Evolutionary conservation across 2,888 invertebrate genomes (phyloP).

Genomic region (Ormyrus labotus): DNA sequence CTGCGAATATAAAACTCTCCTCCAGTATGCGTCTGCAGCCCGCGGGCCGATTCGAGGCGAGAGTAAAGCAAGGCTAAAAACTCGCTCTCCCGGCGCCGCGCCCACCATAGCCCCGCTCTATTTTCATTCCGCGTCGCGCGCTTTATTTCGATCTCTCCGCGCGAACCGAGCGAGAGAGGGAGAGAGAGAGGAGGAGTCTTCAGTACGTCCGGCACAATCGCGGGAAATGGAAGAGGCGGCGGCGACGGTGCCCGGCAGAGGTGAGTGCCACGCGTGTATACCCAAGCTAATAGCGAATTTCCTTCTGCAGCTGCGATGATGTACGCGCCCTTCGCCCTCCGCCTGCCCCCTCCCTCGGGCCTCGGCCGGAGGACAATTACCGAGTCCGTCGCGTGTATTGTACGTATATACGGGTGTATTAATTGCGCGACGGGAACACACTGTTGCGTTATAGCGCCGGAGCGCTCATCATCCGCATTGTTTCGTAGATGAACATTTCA

Average conservation of each 20-base stretch:
- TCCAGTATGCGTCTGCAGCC: too few relatives aligned
- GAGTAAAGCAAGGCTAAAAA: not conserved
- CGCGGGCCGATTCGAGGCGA: not conserved
- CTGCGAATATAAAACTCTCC: too few relatives aligned
- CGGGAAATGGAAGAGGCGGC: slow-evolving; percentile 41
- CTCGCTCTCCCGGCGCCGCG: not conserved
- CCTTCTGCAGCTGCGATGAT: slow-evolving; percentile 15
- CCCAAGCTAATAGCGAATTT: slow-evolving; percentile 26
- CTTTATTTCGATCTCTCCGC: not conserved
- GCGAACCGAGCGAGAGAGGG: not conserved
- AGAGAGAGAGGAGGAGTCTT: not conserved
- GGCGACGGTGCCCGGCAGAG: slow-evolving; percentile 1
- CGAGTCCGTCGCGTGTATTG: too few relatives aligned
- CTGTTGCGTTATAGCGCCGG: too few relatives aligned
- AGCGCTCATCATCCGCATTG: too few relatives aligned
- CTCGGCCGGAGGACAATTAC: not conserved
- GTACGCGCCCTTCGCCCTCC: not conserved
- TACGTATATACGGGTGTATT: too few relatives aligned
- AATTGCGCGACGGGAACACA: too few relatives aligned
- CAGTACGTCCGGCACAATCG: slow-evolving; percentile 47
- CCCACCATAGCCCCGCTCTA: not conserved
- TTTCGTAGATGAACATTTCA: too few relatives aligned
- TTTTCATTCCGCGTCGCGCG: not conserved
- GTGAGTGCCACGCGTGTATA: slow-evolving; percentile 23
- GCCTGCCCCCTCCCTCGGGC: not conserved